Conservation (phyloP, 2,888 invertebrate genomes). For the Eristalinus sepulchralis region DNA sequence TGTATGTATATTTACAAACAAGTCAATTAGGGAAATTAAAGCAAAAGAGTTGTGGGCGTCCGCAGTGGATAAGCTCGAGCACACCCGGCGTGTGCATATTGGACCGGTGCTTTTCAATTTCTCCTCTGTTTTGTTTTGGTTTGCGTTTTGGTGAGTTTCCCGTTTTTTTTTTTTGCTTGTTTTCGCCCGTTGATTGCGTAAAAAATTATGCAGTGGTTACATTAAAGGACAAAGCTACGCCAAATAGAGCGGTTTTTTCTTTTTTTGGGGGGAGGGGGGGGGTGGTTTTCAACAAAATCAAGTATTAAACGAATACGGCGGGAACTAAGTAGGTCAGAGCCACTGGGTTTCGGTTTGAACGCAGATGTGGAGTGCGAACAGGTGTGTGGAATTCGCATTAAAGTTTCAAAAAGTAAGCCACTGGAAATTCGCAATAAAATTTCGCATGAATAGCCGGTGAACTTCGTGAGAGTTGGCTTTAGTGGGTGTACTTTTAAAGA, state of each 20-base stretch:
- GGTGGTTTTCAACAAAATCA: too few relatives aligned
- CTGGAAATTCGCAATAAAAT: too few relatives aligned
- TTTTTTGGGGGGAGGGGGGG: too few relatives aligned
- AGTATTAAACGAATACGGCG: neutral
- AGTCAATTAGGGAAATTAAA: slow-evolving; percentile 71
- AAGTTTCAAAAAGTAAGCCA: neutral
- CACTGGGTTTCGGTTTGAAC: neutral
- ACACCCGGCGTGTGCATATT: slow-evolving; percentile 2
- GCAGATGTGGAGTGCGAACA: neutral
- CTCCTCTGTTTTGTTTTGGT: neutral
- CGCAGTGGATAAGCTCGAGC: slow-evolving; percentile 17
- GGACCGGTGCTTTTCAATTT: neutral
- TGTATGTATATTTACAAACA: slow-evolving; percentile 69
- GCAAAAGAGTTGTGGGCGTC: slow-evolving; percentile 23
- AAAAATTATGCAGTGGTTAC: neutral
- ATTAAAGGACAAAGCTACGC: neutral
- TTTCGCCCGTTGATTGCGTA: neutral
- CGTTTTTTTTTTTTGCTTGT: neutral
- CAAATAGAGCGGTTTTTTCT: too few relatives aligned
- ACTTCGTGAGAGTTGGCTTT: too few relatives aligned
- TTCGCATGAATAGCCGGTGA: too few relatives aligned
- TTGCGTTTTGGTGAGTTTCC: neutral
- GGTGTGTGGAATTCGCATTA: neutral
- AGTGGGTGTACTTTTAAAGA: too few relatives aligned
- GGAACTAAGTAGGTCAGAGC: neutral